Conservation (phyloP, 92 coral and sea anemone genomes). For the Desmophyllum pertusum region DNA sequence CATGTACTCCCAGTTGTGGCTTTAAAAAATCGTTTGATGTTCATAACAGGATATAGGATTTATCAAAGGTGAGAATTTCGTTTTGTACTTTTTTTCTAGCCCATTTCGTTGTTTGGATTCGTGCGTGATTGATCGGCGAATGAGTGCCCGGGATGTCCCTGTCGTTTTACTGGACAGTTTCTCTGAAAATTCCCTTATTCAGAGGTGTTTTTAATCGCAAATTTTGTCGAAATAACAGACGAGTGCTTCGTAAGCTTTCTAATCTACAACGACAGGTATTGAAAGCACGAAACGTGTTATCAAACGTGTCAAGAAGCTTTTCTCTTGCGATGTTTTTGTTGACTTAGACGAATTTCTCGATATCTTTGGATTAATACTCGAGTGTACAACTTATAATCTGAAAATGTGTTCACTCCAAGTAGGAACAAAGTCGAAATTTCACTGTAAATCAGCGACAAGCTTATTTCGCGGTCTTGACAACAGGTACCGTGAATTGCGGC, state of each 20-base stretch:
- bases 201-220: neutral
- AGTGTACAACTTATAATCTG: neutral
- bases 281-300: constrained; percentile 44
- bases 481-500: constrained; percentile 37
- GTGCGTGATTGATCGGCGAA: constrained; percentile 49
- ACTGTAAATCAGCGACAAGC: neutral
- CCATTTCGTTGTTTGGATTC: constrained; percentile 49
- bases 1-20: constrained; percentile 5
- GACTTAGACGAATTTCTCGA: constrained; percentile 32
- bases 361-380: neutral
- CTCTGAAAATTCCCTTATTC: neutral
- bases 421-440: neutral
- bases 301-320: constrained; percentile 43
- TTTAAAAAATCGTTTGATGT: constrained; percentile 24
- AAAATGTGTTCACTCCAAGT: no score
- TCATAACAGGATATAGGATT: neutral
- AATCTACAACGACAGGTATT: constrained; percentile 26
- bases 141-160: constrained; percentile 19
- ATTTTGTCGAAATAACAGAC: neutral
- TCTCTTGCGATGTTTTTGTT: constrained; percentile 28
- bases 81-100: constrained; percentile 17
- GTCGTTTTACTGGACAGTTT: constrained; percentile 4
- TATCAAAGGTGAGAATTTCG: constrained; percentile 35
- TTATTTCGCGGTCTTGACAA: constrained; percentile 31
- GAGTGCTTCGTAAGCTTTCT: neutral